Base-by-base conservation (phyloP, 2,113 vertebrate genomes). In the Dryoscopus gambensis region DNA sequence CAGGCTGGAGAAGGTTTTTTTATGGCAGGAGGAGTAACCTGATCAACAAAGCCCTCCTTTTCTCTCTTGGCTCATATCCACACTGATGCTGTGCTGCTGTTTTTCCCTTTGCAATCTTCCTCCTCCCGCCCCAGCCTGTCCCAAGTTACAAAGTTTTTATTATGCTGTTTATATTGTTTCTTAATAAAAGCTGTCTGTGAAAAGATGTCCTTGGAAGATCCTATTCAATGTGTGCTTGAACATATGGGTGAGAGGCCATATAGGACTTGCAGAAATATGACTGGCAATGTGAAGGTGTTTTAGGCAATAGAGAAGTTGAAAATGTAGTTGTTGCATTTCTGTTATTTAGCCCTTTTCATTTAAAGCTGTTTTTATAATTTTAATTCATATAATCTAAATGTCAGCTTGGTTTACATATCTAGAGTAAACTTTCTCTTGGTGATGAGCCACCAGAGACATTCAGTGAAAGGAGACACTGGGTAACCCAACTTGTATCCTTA, bases 141-240 rank as follows among this genome's bases (percentile, higher is more conserved):
- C 10, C 25, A 71, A 87, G 44, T 12, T 14, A 30, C 74, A 46
- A 59, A 10, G 39, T 75, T 84, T 94, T 92, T 73, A 93, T 94
- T 84, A 68, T 79, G 40, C 23, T 89, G 16, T 92, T 90, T 93
- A 63, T 90, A 83, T 92, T 82, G 49, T 91, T 95, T 93, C 83
- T 79, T 91, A 93, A 93, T 90, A 93, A 95, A 96, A 84, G 40
- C 55, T 84, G 9, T 69, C 39, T 90, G n/a, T 93, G 37, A 64
- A 89, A 94, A 90, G 15, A 56, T 42, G 50, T 87, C 76, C 62
- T 92, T 94, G 83, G 67, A 84, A 80, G 60, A 76, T 74, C 27
- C 47, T 88, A 2, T 62, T 94, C 46, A 75, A 49, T 81, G 16
- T 84, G 40, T 93, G 44, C 33, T 84, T 91, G 76, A 94, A 82